Evolutionary conservation across 2,797 vertebrate species (phyloP).

Genomic region (Lerista edwardsae): DNA sequence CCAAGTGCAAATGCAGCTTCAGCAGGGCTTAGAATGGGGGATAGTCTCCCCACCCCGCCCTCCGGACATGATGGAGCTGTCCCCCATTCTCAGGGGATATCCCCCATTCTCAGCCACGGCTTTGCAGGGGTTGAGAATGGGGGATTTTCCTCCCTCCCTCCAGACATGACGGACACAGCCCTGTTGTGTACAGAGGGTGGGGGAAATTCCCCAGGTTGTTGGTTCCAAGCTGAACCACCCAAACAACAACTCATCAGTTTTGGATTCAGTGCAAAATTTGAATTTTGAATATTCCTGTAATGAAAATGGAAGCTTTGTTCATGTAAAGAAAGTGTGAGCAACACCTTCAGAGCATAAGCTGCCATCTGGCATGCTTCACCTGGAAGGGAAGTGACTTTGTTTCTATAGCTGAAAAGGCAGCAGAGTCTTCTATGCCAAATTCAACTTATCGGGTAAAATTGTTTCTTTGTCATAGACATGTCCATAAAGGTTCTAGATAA

Average conservation of each 20-base stretch:
- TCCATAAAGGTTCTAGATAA: conserved; percentile 40
- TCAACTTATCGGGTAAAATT: neutral
- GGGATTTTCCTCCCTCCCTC: no score
- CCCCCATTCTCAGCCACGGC: no score
- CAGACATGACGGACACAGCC: no score
- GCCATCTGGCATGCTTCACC: neutral
- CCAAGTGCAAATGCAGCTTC: no score
- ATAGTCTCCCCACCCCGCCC: no score
- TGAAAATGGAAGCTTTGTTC: neutral
- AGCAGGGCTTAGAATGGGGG: no score
- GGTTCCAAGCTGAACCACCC: neutral
- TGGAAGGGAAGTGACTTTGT: neutral
- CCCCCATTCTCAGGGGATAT: no score
- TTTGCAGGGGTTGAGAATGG: no score
- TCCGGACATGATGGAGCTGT: no score
- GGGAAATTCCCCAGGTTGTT: no score
- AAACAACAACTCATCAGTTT: neutral
- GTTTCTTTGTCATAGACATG: conserved; percentile 16
- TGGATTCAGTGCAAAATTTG: neutral
- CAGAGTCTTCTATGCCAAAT: conserved; percentile 25
- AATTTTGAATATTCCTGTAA: neutral
- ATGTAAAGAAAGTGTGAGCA: neutral
- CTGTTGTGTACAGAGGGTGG: no score
- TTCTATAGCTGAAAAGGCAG: conserved; percentile 7
- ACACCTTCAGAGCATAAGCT: neutral